A percentile compares a stretch with the other conserved stretches of the same genome.
Conservation (phyloP, 2,113 vertebrate species). For the Chaetodon auriga region DNA sequence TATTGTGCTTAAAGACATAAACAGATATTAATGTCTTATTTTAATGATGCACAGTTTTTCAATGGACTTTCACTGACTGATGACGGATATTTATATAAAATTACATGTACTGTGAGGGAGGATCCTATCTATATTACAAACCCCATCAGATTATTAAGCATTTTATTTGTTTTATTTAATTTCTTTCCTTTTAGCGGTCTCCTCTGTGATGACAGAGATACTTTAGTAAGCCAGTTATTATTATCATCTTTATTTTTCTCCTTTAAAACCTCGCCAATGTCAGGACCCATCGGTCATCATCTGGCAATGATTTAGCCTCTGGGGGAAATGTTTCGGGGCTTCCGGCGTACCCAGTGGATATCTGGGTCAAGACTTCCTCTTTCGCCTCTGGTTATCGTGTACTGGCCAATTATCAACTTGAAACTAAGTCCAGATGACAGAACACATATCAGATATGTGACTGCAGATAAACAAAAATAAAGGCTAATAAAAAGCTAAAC, state of each 20-base stretch:
- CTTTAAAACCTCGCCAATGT: background rate
- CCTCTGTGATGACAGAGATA: background rate
- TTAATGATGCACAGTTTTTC: background rate
- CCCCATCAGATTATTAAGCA: background rate
- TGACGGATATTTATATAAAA: background rate
- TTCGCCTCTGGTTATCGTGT: too few species aligned
- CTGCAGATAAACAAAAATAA: too few species aligned
- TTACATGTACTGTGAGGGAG: background rate
- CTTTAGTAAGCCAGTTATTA: background rate
- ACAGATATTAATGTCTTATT: background rate
- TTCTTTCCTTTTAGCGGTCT: background rate
- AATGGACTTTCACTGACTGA: too few species aligned
- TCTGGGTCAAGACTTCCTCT: too few species aligned
- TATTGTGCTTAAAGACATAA: background rate
- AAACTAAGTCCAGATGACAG: too few species aligned
- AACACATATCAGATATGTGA: too few species aligned
- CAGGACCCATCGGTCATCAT: too few species aligned
- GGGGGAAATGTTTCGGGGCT: too few species aligned
- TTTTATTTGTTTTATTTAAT: background rate
- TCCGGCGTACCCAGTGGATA: too few species aligned
- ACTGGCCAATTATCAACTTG: too few species aligned
- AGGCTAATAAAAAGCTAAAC: too few species aligned
- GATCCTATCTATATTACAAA: background rate
- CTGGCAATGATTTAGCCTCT: too few species aligned
- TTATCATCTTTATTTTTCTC: background rate